Evolutionary conservation across 2,888 invertebrate species (phyloP).

Genomic region (Tridacna crocea): DNA sequence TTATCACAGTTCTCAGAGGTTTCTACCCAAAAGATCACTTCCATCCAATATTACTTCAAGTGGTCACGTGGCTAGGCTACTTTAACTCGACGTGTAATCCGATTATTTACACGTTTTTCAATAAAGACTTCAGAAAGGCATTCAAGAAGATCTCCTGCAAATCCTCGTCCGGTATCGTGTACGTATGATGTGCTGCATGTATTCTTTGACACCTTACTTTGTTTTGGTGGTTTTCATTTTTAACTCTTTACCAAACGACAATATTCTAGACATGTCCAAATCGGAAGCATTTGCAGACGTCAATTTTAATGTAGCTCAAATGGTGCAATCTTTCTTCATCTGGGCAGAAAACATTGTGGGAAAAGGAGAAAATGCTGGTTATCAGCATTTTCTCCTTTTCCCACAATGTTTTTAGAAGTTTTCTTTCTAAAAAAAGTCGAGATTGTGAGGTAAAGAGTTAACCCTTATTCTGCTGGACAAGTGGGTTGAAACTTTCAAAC

Average conservation of each 20-base stretch:
- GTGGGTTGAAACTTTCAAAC: no score
- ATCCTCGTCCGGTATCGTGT: slow-evolving; percentile 11
- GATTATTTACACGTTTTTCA: slow-evolving; percentile 96
- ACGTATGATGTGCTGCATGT: slow-evolving; percentile 6
- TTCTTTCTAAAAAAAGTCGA: no score
- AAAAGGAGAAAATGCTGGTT: not conserved
- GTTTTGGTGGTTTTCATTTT: no score
- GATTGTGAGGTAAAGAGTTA: no score
- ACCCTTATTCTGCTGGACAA: no score
- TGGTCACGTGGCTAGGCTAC: slow-evolving; percentile 99
- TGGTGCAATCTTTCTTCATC: no score
- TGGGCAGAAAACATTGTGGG: not conserved
- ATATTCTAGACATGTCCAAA: no score
- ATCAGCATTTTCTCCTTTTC: not conserved
- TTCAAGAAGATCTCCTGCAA: slow-evolving; percentile 87
- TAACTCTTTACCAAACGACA: no score
- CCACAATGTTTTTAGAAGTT: not conserved
- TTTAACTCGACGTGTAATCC: slow-evolving; percentile 98
- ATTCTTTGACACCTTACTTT: no score
- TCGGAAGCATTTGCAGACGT: no score
- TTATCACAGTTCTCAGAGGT: slow-evolving; percentile 94
- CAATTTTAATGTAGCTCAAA: no score
- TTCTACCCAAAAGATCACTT: slow-evolving; percentile 91
- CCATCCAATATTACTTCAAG: slow-evolving; percentile 93
- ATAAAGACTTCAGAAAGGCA: slow-evolving; percentile 98